Percentiles rank a stretch among this genome's conserved stretches.
Evolutionary conservation across 2,888 invertebrate species (phyloP).

Genomic region (Callyntrura guangdongensis): DNA sequence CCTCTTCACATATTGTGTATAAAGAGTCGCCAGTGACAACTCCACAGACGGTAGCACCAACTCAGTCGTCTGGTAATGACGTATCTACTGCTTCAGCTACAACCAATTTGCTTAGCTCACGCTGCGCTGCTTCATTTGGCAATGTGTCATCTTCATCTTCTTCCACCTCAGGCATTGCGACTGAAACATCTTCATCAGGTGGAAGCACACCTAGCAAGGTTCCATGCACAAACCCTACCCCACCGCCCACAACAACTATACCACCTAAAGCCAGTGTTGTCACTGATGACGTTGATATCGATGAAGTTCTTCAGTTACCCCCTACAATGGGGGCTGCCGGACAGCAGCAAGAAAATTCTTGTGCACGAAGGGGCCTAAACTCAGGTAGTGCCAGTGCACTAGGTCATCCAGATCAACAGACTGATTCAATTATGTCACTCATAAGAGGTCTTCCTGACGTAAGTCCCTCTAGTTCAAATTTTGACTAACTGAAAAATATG

Average conservation of each 20-base stretch:
- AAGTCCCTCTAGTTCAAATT: constrained; percentile 11
- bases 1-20: constrained; percentile 37
- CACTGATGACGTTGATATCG: constrained; percentile 70
- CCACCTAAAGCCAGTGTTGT: neutral
- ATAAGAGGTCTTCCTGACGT: constrained; percentile 70
- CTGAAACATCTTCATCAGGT: constrained; percentile 35
- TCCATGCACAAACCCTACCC: constrained; percentile 18
- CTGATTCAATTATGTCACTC: constrained; percentile 55
- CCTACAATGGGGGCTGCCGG: constrained; percentile 56
- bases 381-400: constrained; percentile 19
- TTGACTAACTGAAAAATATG: too few species aligned
- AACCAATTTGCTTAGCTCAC: constrained; percentile 45
- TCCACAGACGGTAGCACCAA: neutral
- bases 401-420: constrained; percentile 61
- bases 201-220: constrained; percentile 37
- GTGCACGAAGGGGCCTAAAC: constrained; percentile 27
- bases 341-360: constrained; percentile 1
- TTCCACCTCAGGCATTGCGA: constrained; percentile 26
- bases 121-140: constrained; percentile 64
- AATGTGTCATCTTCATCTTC: constrained; percentile 29
- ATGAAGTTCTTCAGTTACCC: constrained; percentile 73
- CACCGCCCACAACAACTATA: neutral
- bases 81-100: constrained; percentile 30
- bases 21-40: constrained; percentile 4
- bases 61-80: constrained; percentile 12